A percentile compares a stretch with the other conserved stretches of the same genome.
Conservation (phyloP, 1,140 invertebrate genomes). For the Drosophila subpulchrella region DNA sequence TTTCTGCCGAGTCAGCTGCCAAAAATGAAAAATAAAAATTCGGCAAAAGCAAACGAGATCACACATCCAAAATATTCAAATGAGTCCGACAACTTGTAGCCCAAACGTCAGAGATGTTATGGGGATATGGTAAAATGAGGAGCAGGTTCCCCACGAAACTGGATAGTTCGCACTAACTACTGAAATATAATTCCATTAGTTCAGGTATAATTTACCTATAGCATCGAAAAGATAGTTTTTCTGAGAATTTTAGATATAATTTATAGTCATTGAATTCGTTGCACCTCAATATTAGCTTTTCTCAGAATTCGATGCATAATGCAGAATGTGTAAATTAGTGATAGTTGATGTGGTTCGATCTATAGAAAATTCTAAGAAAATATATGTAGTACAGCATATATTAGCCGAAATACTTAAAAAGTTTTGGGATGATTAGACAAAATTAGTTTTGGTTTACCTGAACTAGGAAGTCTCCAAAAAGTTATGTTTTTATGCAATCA, state of each 20-base stretch:
- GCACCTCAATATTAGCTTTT: too few species aligned
- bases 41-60: constrained; percentile 23
- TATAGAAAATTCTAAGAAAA: too few species aligned
- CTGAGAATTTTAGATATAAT: background rate
- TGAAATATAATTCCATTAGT: background rate
- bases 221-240: background rate
- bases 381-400: too few species aligned
- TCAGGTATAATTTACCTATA: background rate
- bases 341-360: too few species aligned
- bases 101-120: constrained; percentile 19
- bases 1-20: constrained; percentile 21
- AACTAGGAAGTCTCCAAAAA: too few species aligned
- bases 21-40: constrained; percentile 5
- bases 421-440: too few species aligned
- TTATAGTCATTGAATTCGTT: too few species aligned
- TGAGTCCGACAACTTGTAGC: constrained; percentile 13
- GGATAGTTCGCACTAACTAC: constrained; percentile 8
- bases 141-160: constrained; percentile 24
- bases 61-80: constrained; percentile 31
- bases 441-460: too few species aligned
- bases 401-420: too few species aligned
- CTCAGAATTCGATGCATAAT: too few species aligned
- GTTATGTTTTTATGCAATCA: too few species aligned
- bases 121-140: constrained; percentile 9
- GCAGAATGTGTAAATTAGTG: too few species aligned